These are phyloP conservation scores for Aleadryas rufinucha DNA, from an alignment of 2,113 vertebrate species.

Conservation along the genomic window DNA sequence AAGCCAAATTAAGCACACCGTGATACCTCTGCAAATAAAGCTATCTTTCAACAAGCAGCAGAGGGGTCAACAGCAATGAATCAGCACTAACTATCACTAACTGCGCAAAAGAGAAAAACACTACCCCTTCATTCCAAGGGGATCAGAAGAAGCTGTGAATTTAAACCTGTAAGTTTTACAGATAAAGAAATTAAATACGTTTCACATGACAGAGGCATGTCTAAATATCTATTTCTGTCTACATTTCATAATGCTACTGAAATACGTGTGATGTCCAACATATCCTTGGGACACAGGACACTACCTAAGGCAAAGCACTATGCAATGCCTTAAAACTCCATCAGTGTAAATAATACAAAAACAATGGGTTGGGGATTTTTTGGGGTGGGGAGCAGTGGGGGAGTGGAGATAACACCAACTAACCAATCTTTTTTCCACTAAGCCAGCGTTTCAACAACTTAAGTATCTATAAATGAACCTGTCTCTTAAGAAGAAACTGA, in stretches of 20 bases:
- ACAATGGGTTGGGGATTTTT: neutral
- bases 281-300: neutral
- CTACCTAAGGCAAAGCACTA: neutral
- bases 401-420: neutral
- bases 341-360: neutral
- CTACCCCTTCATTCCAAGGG: neutral
- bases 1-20: neutral
- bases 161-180: neutral
- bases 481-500: neutral
- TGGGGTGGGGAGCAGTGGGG: rapidly evolving
- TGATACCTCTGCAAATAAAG: neutral
- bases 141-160: neutral
- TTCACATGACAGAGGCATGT: neutral
- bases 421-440: neutral
- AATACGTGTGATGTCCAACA: neutral
- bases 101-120: neutral
- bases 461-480: neutral
- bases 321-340: neutral
- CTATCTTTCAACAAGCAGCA: neutral
- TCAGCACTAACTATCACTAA: neutral
- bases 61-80: neutral
- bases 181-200: neutral
- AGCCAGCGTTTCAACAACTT: neutral
- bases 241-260: neutral
- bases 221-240: neutral